Base-by-base conservation (phyloP, 2,888 invertebrate species). In the Coelogynopora nodosa region DNA sequence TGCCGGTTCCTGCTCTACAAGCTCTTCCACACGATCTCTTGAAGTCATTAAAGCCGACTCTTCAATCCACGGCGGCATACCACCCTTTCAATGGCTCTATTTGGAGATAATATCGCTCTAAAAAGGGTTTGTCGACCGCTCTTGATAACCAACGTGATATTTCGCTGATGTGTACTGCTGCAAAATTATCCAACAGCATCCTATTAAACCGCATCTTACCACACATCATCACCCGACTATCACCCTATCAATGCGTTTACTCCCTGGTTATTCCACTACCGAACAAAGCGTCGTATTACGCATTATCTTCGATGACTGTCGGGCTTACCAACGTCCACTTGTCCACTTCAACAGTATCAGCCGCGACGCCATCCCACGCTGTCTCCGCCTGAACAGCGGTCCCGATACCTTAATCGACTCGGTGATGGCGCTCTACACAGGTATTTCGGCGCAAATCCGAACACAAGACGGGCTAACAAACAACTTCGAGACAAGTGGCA, bases 81-180 rank as follows among this genome's bases (percentile, higher is more conserved):
- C 74, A 74, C 23, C 18, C 5, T 13, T 13, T 13, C 49, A 49
- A 80, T 80, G 81, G 81, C 81, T 80, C 81, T 5, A 80, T 18
- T 28, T 29, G 13, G 2, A 30, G 30, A 82, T 82, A 2, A 29
- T 82, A 10, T 82, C 82, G n/a, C 10, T 82, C 31, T 2, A 82
- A 82, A 29, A 82, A 82, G 28, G 30, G 82, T 28, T 2, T 29
- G 29, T 82, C 82, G 13, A 82, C 82, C 10, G 13, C 29, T 2
- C 82, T 82, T 2, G 82, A 82, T 23, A 82, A 82, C 82, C 82
- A 82, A 29, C 29, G 82, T 31, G 82, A 23, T 13, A 82, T 82
- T 2, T 82, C 82, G 29, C 28, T 82, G 27, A 82, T 82, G 82
- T 82, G 82, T 28, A 82, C 23, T 31, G 29, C 82, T 27, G 29